Evolutionary conservation across 2,113 vertebrate genomes (phyloP).

Genomic region (Catagonus wagneri): DNA sequence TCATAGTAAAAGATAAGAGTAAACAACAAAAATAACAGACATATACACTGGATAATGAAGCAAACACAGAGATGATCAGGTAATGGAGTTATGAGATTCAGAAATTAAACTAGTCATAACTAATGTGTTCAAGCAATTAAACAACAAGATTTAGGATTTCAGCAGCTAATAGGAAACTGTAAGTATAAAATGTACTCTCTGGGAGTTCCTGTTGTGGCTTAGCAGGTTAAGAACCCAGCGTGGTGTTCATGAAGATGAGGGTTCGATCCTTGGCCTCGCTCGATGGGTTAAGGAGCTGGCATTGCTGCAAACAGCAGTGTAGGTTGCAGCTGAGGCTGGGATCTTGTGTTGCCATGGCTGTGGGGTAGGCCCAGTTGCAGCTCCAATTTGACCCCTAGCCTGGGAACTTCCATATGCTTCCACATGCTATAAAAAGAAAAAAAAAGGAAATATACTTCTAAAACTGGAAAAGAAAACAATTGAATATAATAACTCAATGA

Average conservation of each 20-base stretch:
- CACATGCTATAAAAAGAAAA: too few relatives aligned
- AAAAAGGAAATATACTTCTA: background rate
- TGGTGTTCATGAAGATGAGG: too few relatives aligned
- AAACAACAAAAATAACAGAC: background rate
- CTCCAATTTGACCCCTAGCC: too few relatives aligned
- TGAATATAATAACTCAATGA: background rate
- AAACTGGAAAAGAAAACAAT: background rate
- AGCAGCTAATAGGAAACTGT: background rate
- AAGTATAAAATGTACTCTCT: background rate
- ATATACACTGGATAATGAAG: background rate
- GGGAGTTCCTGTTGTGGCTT: too few relatives aligned
- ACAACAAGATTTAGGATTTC: background rate
- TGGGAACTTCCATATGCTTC: too few relatives aligned
- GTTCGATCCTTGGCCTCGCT: too few relatives aligned
- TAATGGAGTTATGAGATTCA: background rate
- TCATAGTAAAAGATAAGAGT: background rate
- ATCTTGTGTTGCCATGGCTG: too few relatives aligned
- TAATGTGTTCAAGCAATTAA: background rate
- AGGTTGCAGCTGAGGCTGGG: too few relatives aligned
- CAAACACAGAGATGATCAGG: background rate
- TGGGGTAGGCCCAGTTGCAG: too few relatives aligned
- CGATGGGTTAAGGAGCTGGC: too few relatives aligned
- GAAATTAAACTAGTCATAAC: background rate
- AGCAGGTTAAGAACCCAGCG: too few relatives aligned
- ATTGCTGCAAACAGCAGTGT: too few relatives aligned